A percentile compares a stretch with the other conserved stretches of the same genome.
Conservation (phyloP, 2,888 invertebrate species). For the Torymus auratus region DNA sequence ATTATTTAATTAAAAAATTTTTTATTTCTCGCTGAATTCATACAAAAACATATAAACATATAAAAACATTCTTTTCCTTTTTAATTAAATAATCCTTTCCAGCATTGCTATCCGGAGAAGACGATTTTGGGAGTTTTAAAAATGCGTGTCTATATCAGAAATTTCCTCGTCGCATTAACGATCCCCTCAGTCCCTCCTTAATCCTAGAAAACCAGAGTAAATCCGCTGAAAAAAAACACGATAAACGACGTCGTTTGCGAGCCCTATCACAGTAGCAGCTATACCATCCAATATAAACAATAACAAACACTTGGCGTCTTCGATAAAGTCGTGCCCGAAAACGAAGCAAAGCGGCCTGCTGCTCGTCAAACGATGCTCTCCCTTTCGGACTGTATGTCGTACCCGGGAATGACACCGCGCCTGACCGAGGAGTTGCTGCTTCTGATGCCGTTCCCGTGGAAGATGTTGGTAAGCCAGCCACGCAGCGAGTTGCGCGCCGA, state of each 20-base stretch:
- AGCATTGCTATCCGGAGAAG: background rate
- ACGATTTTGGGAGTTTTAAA: slow-evolving; percentile 29
- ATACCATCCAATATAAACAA: slow-evolving; percentile 55
- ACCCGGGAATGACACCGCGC: slow-evolving; percentile 78
- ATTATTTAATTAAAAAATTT: slow-evolving; percentile 48
- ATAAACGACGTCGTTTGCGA: slow-evolving; percentile 29
- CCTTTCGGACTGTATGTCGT: slow-evolving; percentile 78
- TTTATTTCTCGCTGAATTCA: slow-evolving; percentile 35
- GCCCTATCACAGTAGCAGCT: slow-evolving; percentile 45
- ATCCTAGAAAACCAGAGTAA: slow-evolving; percentile 43
- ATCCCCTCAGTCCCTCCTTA: background rate
- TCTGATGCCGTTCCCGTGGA: slow-evolving; percentile 85
- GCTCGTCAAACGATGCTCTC: slow-evolving; percentile 80
- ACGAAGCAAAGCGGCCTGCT: background rate
- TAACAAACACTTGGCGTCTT: slow-evolving; percentile 36
- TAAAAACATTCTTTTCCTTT: slow-evolving; percentile 45
- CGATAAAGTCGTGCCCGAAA: background rate
- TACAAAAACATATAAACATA: slow-evolving; percentile 54
- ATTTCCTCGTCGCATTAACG: slow-evolving; percentile 1
- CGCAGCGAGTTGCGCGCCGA: slow-evolving; percentile 82
- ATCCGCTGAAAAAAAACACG: slow-evolving; percentile 25
- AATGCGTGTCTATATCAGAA: slow-evolving; percentile 16
- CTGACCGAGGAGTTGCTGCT: slow-evolving; percentile 81
- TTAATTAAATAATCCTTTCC: slow-evolving; percentile 34
- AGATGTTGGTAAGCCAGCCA: slow-evolving; percentile 86